Conservation (phyloP, 2,888 invertebrate species). For the Cylloceria caligata region DNA sequence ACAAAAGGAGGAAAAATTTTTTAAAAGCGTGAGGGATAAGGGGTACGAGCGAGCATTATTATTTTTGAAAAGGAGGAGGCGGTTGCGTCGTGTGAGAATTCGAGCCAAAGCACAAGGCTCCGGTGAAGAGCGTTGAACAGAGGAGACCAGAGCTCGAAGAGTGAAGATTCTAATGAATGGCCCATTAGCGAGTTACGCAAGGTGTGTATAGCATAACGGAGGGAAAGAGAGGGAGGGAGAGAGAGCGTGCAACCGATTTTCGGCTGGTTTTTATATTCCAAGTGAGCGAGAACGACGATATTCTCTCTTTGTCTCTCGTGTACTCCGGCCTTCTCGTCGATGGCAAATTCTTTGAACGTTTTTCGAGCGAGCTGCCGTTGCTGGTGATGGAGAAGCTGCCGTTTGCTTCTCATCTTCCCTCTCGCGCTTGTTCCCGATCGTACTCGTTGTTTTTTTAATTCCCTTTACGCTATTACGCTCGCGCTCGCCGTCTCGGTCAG, state of each 20-base stretch:
- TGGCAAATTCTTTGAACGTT: constrained; percentile 45
- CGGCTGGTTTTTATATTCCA: constrained; percentile 43
- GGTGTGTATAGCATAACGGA: constrained; percentile 59
- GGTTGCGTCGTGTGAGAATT: constrained; percentile 55
- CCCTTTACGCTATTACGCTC: constrained; percentile 19
- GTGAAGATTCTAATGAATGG: constrained; percentile 71
- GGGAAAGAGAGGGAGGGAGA: constrained; percentile 51
- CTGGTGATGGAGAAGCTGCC: constrained; percentile 1
- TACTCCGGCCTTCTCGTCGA: constrained; percentile 19
- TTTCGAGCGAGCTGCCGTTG: constrained; percentile 2
- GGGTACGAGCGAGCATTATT: constrained; percentile 43
- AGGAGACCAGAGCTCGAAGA: constrained; percentile 15
- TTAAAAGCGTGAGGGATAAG: background rate
- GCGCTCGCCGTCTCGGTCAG: constrained; percentile 1
- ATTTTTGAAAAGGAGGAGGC: constrained; percentile 38
- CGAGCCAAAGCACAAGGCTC: constrained; percentile 33
- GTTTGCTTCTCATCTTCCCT: constrained; percentile 21
- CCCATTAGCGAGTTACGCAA: constrained; percentile 72
- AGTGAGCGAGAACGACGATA: constrained; percentile 7
- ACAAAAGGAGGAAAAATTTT: constrained; percentile 2
- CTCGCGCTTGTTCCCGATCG: constrained; percentile 37
- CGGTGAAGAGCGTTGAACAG: constrained; percentile 20
- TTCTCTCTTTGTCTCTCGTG: background rate
- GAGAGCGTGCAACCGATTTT: constrained; percentile 61
- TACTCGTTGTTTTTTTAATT: constrained; percentile 2